Evolutionary conservation across 2,797 vertebrate genomes (phyloP).

Genomic region (Falco novaeseelandiae): DNA sequence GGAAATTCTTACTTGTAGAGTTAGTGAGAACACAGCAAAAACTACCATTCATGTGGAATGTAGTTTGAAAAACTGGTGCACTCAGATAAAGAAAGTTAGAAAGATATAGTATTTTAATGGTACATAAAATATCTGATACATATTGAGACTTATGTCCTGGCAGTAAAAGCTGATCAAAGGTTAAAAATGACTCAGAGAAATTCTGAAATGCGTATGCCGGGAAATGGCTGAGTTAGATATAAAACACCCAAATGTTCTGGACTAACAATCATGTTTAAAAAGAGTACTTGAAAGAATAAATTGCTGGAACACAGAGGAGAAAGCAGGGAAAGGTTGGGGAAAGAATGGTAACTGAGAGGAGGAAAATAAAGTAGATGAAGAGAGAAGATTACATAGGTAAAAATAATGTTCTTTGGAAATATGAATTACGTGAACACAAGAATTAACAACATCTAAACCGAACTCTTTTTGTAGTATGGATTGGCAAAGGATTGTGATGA

Average conservation of each 20-base stretch:
- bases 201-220: background rate
- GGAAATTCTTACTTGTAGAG: background rate
- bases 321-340: background rate
- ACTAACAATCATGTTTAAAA: background rate
- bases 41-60: background rate
- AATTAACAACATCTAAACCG: background rate
- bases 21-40: background rate
- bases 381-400: background rate
- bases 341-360: background rate
- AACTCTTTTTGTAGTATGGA: background rate
- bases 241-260: constrained; percentile 6
- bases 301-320: background rate
- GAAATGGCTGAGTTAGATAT: background rate
- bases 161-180: constrained; percentile 6
- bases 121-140: constrained; percentile 12
- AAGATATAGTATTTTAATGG: constrained; percentile 14
- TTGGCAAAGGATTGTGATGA: background rate
- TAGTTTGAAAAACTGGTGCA: background rate
- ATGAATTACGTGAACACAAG: background rate
- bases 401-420: background rate
- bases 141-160: constrained; percentile 24
- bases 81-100: background rate
- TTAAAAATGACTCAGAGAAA: constrained; percentile 7
- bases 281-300: background rate
- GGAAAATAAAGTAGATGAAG: background rate